These are phyloP conservation scores for Carettochelys insculpta DNA, from an alignment of 2,113 vertebrate species.

Conservation along the genomic window DNA sequence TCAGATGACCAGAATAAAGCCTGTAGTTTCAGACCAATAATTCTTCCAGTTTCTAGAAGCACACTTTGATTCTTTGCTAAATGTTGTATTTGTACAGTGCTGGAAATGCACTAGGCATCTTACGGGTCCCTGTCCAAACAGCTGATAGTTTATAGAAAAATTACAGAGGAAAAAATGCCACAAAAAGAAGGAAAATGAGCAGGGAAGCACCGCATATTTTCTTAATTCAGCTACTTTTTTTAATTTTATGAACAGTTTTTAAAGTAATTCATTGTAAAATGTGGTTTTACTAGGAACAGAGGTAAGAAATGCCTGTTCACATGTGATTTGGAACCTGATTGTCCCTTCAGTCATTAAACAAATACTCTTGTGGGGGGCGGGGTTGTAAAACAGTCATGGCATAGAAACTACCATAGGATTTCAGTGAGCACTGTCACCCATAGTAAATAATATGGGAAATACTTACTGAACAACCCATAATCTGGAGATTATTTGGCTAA, in stretches of 20 bases:
- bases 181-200: not conserved
- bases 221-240: not conserved
- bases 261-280: not conserved
- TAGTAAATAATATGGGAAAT: not conserved
- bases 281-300: not conserved
- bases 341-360: not conserved
- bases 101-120: not conserved
- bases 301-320: not conserved
- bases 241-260: not conserved
- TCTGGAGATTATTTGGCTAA: not conserved
- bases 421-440: not conserved
- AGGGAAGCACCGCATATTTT: not conserved
- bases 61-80: not conserved
- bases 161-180: slow-evolving; percentile 7
- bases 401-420: not conserved
- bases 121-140: not conserved
- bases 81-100: not conserved
- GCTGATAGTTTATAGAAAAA: not conserved
- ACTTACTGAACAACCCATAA: not conserved
- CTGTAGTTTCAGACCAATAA: not conserved
- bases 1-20: not conserved
- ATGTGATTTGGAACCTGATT: not conserved
- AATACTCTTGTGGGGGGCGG: not conserved
- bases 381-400: not conserved
- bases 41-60: not conserved